Base-by-base conservation (phyloP, 1,140 invertebrate genomes). In the Neelides sp. region DNA sequence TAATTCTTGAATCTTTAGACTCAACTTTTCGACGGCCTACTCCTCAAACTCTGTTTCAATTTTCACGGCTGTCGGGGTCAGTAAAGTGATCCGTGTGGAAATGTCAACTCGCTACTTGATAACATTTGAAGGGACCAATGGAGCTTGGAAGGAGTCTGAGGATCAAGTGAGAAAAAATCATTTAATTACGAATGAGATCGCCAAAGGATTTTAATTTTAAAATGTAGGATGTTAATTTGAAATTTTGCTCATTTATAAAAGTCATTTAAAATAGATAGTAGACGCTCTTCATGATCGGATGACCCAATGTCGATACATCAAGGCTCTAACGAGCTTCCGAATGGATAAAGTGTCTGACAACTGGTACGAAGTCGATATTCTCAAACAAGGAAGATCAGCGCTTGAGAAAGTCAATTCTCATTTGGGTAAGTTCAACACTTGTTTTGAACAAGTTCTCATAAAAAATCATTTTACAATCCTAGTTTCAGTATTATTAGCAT, bases 1-100 rank as follows among this genome's bases (percentile, higher is more conserved):
- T n/a, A 8, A 34, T 42, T 61, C 51, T 59, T 61, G 50, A 58
- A 55, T 48, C 50, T 66, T 71, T 67, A 85, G 87, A 64, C 77
- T 92, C 51, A 94, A 91, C 68, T 94, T 94, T 67, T 92, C 86
- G 8, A 94, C 91, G 32, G 79, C 91, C 1, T 89, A 89, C 64
- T 95, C 89, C 1, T 93, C 86, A 54, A 96, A 97, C 71, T 86
- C 88, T 42, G 85, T 95, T 3, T 89, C 90, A 24, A 94, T 97
- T 57, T 93, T 86, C 66, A 75, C 81, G 55, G 83, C 86, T 53
- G 74, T 92, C 42, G 79, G 83, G 5, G 66, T 94, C 4, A 66
- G 68, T 22, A 73, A 79, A 66, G 71, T 95, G 1, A 73, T 67
- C 1, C 75, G 91, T 44, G 69, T 97, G 43, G 92, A 97, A 74